phyloP scores from a whole-genome alignment of 2,113 vertebrate species.

The Sitta europaea region DNA sequence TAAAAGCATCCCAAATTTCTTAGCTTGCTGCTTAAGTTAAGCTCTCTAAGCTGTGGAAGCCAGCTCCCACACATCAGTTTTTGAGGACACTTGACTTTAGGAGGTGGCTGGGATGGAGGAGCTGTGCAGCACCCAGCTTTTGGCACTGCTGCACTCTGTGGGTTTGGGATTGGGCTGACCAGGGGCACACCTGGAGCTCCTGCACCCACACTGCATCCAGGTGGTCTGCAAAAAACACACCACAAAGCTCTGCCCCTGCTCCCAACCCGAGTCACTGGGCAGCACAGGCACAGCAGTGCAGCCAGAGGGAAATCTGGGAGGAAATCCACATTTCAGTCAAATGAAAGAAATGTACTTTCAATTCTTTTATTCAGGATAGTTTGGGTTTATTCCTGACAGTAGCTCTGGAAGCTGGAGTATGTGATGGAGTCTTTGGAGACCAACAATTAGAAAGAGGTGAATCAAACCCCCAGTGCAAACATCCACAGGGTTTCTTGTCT shows the following conservation, averaged over 20 bases:
- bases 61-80: fast-evolving
- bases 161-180: not conserved
- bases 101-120: not conserved
- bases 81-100: not conserved
- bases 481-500: not conserved
- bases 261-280: fast-evolving
- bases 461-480: not conserved
- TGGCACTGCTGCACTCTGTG: not conserved
- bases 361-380: not conserved
- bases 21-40: not conserved
- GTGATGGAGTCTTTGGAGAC: not conserved
- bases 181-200: not conserved
- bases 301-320: not conserved
- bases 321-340: not conserved
- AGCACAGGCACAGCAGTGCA: not conserved
- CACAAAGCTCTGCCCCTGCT: not conserved
- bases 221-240: not conserved
- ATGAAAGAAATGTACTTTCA: not conserved
- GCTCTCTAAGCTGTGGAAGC: not conserved
- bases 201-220: fast-evolving
- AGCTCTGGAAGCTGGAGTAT: conserved; percentile 7
- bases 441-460: not conserved
- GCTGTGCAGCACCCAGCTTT: not conserved
- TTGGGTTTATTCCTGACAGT: conserved; percentile 3
- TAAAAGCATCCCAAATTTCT: not conserved